Percentiles rank a stretch among this genome's conserved stretches.
Evolutionary conservation across 2,797 vertebrate genomes (phyloP).

Genomic region (Zalophus californianus): DNA sequence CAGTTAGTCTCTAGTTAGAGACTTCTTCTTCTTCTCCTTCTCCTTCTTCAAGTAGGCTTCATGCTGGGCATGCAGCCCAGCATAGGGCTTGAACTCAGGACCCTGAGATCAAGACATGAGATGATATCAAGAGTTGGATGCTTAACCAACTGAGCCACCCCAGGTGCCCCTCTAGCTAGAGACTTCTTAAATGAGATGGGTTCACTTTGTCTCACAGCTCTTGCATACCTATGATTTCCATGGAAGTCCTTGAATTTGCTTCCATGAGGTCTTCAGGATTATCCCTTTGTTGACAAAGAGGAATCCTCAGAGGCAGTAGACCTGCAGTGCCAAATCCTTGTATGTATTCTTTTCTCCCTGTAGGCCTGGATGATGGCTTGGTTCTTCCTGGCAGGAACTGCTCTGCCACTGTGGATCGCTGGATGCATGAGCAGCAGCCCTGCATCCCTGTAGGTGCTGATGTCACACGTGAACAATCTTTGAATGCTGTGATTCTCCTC

Average conservation of each 20-base stretch:
- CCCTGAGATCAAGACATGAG: background rate
- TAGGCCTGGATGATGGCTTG: slow-evolving; percentile 36
- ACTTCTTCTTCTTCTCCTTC: background rate
- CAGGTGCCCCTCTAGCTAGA: background rate
- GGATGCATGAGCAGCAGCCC: slow-evolving; percentile 62
- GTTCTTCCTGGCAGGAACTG: background rate
- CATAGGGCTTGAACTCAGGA: background rate
- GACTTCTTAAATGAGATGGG: background rate
- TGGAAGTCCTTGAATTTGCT: slow-evolving; percentile 34
- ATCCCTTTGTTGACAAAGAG: slow-evolving; percentile 40
- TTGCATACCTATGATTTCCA: background rate
- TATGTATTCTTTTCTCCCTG: slow-evolving; percentile 45
- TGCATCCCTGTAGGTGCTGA: background rate
- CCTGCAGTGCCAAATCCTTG: background rate
- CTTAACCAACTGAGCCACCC: background rate
- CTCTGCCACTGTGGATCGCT: slow-evolving; percentile 36
- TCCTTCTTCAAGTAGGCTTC: background rate
- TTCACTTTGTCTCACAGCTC: background rate
- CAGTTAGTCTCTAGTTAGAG: background rate
- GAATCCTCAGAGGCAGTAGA: slow-evolving; percentile 54
- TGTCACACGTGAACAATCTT: slow-evolving; percentile 54
- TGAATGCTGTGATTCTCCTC: slow-evolving; percentile 61
- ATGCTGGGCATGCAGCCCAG: background rate
- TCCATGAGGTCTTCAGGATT: background rate
- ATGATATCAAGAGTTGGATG: background rate